Evolutionary conservation across 2,113 vertebrate genomes (phyloP), one percentile per base, ranked within the genome.

Genomic region (Riparia riparia): DNA sequence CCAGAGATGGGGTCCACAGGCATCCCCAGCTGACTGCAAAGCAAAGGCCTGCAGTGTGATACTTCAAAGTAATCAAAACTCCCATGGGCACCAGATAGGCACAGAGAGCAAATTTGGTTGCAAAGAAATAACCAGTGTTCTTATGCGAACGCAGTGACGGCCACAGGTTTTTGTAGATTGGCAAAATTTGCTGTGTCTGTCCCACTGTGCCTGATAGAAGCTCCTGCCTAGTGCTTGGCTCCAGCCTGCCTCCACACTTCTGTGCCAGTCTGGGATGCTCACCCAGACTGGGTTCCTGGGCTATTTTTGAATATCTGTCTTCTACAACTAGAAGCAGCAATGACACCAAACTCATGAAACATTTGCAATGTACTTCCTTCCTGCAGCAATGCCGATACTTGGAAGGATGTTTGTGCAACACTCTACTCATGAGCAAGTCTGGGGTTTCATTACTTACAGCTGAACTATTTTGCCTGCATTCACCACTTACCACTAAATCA

Each of bases 151-250:
- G 8, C 12, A 28, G 63, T 26, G 47, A 31, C 26, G 47, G 56
- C 16, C 1, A 2, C 3, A 37, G 25, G 15, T 13, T 74, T 86
- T 49, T 70, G 25, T 24, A 70, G n/a, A 21, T 8, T 7, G 31
- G 13, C 14, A 53, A 70, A 34, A 71, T 32, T 7, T 61, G 20
- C 45, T 29, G 8, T 7, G 16, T 28, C 51, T 54, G 2, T 61
- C 8, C 7, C 45, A 21, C 16, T 2, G 3, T 7, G 64, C 25
- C 22, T 42, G 37, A 25, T 2, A 12, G 5, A 13, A 5, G 32
- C 12, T 73, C 37, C 56, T 2, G 0, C 26, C 50, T 5, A 44
- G 58, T 0, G 0, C 34, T 39, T n/a, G 17, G 53, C 44, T 61
- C 83, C 56, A 70, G n/a, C 42, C 60, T 78, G n/a, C 44, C 31